These are phyloP conservation scores for Isichthys henryi DNA, from an alignment of 2,113 vertebrate genomes.

Conservation along the genomic window DNA sequence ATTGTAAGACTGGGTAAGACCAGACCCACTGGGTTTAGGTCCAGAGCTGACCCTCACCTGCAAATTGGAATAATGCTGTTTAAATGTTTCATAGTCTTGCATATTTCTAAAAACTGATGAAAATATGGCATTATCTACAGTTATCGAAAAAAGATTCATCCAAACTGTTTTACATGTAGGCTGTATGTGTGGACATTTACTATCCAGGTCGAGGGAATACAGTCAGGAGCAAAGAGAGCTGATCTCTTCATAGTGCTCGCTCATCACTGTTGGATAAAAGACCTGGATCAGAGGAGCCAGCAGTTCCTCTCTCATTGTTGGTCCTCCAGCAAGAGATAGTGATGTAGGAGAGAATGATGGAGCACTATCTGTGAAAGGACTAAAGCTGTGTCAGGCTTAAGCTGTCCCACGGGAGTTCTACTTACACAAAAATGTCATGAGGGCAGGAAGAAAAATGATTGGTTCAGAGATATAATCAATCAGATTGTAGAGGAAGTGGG, in stretches of 20 bases:
- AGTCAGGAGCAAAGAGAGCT: not conserved
- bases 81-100: not conserved
- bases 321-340: constrained; percentile 20
- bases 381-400: not conserved
- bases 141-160: not conserved
- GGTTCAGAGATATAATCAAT: not conserved
- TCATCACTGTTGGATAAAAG: constrained; percentile 40
- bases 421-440: not conserved
- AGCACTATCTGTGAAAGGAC: too few relatives aligned
- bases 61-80: not conserved
- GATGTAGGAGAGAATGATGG: constrained; percentile 11
- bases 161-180: not conserved
- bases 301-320: constrained; percentile 2
- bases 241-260: constrained; percentile 25
- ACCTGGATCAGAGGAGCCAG: constrained; percentile 45
- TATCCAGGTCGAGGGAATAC: not conserved
- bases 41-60: not conserved
- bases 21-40: not conserved
- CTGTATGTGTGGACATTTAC: not conserved
- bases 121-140: not conserved
- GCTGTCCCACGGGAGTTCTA: not conserved
- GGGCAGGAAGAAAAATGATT: not conserved
- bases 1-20: not conserved
- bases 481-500: not conserved
- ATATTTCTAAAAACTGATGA: not conserved